phyloP scores from a whole-genome alignment of 2,797 vertebrate species.

The Strix occidentalis region DNA sequence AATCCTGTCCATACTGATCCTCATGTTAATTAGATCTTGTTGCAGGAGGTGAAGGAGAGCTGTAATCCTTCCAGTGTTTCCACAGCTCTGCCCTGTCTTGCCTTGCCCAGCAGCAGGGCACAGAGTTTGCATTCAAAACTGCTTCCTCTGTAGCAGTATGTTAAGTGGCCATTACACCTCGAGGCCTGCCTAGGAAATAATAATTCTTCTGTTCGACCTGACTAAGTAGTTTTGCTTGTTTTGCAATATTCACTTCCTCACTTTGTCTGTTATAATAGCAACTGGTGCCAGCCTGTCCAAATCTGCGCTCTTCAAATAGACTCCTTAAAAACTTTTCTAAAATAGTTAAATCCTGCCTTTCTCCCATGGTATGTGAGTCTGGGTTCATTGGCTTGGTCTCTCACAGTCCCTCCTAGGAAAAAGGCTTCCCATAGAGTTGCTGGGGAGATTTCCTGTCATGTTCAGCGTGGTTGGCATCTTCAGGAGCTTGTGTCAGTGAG shows the following conservation, averaged over 20 bases:
- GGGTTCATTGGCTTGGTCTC: neutral
- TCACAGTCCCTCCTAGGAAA: neutral
- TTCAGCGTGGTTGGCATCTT: neutral
- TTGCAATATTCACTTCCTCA: neutral
- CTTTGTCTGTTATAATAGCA: neutral
- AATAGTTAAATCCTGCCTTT: neutral
- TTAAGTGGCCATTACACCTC: neutral
- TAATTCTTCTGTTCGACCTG: neutral
- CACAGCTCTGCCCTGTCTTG: neutral
- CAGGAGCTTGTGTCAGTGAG: neutral
- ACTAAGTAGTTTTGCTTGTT: conserved; percentile 2
- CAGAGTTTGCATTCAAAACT: neutral
- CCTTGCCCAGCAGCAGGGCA: neutral
- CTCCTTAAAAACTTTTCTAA: neutral
- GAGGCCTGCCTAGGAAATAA: neutral
- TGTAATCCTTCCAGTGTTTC: neutral
- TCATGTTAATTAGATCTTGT: neutral
- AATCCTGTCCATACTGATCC: neutral
- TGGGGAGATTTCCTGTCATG: neutral
- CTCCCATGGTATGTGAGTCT: neutral
- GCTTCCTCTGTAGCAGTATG: neutral
- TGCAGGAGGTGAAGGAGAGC: neutral
- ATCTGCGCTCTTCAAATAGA: neutral
- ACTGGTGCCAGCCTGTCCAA: neutral
- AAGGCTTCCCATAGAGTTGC: neutral